Evolutionary conservation across 2,113 vertebrate genomes (phyloP).

Genomic region (Genyomyrus donnyi): DNA sequence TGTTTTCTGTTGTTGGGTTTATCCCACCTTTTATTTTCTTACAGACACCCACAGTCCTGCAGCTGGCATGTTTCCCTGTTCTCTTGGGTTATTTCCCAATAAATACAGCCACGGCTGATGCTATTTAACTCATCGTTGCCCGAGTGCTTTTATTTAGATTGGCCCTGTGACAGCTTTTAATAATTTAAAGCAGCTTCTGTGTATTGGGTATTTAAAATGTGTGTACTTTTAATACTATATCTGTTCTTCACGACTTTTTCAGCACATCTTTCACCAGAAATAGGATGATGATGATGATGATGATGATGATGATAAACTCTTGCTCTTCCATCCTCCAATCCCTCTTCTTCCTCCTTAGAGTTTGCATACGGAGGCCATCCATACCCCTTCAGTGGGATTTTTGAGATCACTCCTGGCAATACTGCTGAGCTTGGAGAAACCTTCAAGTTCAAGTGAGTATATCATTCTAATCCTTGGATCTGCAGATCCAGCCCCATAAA

Average conservation of each 20-base stretch:
- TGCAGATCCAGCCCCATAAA: not conserved
- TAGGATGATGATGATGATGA: not conserved
- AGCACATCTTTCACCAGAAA: not conserved
- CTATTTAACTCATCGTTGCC: not conserved
- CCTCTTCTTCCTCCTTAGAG: constrained; percentile 58
- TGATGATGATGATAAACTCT: not conserved
- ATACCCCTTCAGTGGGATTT: constrained; percentile 90
- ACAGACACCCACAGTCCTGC: not conserved
- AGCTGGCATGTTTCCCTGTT: not conserved
- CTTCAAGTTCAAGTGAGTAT: constrained; percentile 89
- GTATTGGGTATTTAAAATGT: not conserved
- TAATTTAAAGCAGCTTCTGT: not conserved
- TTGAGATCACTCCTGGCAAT: constrained; percentile 86
- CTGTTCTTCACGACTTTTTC: not conserved
- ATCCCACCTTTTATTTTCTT: not conserved
- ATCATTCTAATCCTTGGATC: not conserved
- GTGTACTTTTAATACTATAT: not conserved
- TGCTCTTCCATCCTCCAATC: not conserved
- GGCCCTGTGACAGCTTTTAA: not conserved
- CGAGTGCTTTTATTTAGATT: not conserved
- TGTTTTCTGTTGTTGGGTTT: not conserved
- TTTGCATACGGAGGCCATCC: constrained; percentile 92
- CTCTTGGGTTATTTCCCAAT: not conserved
- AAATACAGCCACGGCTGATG: not conserved
- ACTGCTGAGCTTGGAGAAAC: constrained; percentile 83